A percentile compares a stretch with the other conserved stretches of the same genome.
These are phyloP conservation scores for Pegea sp. DNA, from an alignment of 23 tunicate species.

Conservation along the genomic window DNA sequence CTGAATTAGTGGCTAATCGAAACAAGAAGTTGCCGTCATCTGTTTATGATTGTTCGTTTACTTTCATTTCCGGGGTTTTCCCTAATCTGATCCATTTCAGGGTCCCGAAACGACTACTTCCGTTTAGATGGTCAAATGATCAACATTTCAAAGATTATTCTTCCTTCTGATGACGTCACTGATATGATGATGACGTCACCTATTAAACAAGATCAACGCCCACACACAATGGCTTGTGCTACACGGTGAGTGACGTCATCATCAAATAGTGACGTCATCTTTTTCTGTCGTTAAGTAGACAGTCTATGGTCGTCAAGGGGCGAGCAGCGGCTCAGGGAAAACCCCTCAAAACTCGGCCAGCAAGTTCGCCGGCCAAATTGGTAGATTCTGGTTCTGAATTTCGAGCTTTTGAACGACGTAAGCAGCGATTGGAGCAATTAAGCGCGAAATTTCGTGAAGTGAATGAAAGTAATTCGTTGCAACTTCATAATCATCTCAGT, in stretches of 20 bases:
- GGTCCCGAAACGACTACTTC: conserved; percentile 42
- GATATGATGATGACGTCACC: conserved; percentile 8
- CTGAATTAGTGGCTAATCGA: conserved; percentile 27
- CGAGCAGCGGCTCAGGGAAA: neutral
- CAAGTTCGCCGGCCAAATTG: conserved; percentile 76
- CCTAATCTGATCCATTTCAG: conserved; percentile 1
- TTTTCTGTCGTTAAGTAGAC: conserved; percentile 3
- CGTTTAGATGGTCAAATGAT: conserved; percentile 24
- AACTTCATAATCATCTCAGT: conserved; percentile 42
- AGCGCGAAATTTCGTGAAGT: conserved; percentile 42
- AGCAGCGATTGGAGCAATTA: conserved; percentile 26
- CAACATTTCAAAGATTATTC: conserved; percentile 30
- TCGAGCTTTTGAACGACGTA: conserved; percentile 27
- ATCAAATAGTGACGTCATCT: conserved; percentile 30
- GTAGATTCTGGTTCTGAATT: conserved; percentile 14
- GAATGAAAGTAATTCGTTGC: conserved; percentile 42
- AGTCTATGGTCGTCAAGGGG: neutral
- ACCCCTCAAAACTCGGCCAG: conserved; percentile 20
- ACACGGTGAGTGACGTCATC: conserved; percentile 5
- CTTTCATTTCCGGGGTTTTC: neutral
- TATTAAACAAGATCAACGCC: conserved; percentile 7
- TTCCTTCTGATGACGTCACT: conserved; percentile 35
- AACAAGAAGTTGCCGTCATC: conserved; percentile 27
- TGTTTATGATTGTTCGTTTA: conserved; percentile 57
- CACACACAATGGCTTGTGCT: conserved; percentile 1